phyloP scores from a whole-genome alignment of 2,888 invertebrate genomes.

The Empis livida region DNA sequence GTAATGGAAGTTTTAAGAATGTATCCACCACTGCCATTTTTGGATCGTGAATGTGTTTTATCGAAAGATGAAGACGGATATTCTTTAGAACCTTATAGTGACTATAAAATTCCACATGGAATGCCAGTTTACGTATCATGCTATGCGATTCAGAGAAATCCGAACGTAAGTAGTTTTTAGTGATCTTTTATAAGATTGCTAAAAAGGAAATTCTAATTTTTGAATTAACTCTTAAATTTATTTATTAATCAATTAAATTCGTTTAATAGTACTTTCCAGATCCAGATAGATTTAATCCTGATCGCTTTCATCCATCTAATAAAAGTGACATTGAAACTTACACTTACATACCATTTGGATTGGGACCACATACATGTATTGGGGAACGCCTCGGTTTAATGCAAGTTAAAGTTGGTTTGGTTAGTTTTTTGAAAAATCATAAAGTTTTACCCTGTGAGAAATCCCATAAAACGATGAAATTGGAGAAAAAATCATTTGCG shows the following conservation, averaged over 20 bases:
- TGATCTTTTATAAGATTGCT: background rate
- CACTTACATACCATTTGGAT: constrained; percentile 19
- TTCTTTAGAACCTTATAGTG: constrained; percentile 12
- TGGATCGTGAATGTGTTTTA: constrained; percentile 13
- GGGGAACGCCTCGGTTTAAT: constrained; percentile 32
- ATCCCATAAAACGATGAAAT: constrained; percentile 22
- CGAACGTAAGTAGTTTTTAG: constrained; percentile 15
- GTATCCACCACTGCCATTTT: constrained; percentile 17
- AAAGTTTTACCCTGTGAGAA: constrained; percentile 22
- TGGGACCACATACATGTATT: constrained; percentile 22
- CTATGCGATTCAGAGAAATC: constrained; percentile 15
- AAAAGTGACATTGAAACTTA: constrained; percentile 13
- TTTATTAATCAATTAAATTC: background rate
- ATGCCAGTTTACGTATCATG: constrained; percentile 16
- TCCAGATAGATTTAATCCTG: constrained; percentile 19
- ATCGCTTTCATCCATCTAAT: constrained; percentile 20
- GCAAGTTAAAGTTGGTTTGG: constrained; percentile 32
- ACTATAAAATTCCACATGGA: constrained; percentile 14
- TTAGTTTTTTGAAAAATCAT: constrained; percentile 29
- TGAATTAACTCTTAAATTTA: too few relatives aligned
- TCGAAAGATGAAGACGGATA: constrained; percentile 8
- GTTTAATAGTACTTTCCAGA: constrained; percentile 13
- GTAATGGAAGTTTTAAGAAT: constrained; percentile 14
- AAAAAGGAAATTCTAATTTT: too few relatives aligned
- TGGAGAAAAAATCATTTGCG: constrained; percentile 26